phyloP scores from a whole-genome alignment of 2,888 invertebrate genomes.

The Cotesia congregata region DNA sequence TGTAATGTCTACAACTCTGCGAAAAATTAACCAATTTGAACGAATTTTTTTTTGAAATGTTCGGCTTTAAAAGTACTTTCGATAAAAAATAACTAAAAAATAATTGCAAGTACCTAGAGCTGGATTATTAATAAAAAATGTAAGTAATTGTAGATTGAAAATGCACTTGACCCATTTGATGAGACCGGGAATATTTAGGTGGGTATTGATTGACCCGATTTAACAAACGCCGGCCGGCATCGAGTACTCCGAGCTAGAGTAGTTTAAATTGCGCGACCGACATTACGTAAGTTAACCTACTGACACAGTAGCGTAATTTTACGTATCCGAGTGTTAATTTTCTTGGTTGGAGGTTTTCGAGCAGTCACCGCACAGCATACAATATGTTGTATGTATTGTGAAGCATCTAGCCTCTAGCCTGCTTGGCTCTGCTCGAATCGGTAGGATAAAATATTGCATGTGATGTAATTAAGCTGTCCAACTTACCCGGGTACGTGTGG shows the following conservation, averaged over 20 bases:
- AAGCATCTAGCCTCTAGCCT: too few relatives aligned
- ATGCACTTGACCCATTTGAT: conserved; percentile 68
- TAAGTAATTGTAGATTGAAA: conserved; percentile 35
- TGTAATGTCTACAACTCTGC: too few relatives aligned
- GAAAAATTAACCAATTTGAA: too few relatives aligned
- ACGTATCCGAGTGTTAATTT: conserved; percentile 5
- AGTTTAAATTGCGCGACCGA: conserved; percentile 43
- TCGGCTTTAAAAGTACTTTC: too few relatives aligned
- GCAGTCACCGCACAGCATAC: too few relatives aligned
- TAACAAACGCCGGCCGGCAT: conserved; percentile 53
- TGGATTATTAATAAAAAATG: too few relatives aligned
- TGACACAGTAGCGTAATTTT: conserved; percentile 53
- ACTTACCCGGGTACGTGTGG: conserved; percentile 81
- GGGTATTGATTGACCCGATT: conserved; percentile 69
- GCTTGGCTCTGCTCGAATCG: too few relatives aligned
- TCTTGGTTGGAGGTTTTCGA: background rate
- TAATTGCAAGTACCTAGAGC: too few relatives aligned
- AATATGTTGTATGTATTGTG: too few relatives aligned
- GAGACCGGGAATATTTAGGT: conserved; percentile 32
- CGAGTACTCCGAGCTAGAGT: background rate
- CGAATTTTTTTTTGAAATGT: too few relatives aligned
- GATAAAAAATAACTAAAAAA: too few relatives aligned
- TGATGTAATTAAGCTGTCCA: background rate
- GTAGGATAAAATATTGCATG: background rate
- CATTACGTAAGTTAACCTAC: conserved; percentile 64